phyloP scores from a whole-genome alignment of 2,797 vertebrate species.

The Carduelis carduelis region DNA sequence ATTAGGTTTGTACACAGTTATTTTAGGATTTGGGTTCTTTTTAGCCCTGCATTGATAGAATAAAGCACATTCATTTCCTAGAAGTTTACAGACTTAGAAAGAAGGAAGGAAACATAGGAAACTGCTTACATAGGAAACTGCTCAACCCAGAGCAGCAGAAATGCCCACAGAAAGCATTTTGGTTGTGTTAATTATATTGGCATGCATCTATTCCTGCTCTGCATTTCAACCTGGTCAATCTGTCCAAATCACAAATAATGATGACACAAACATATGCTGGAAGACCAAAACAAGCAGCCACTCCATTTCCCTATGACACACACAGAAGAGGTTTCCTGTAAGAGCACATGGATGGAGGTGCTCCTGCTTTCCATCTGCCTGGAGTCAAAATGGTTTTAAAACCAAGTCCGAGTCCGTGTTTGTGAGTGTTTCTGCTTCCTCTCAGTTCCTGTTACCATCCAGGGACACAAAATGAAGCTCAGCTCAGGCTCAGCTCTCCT shows the following conservation, averaged over 20 bases:
- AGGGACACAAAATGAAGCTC: background rate
- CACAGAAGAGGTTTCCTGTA: background rate
- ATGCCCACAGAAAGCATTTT: background rate
- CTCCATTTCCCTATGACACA: background rate
- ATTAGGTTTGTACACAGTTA: background rate
- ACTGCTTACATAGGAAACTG: background rate
- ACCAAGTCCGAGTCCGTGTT: rapidly evolving
- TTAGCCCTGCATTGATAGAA: background rate
- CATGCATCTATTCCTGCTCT: background rate
- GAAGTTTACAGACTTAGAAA: background rate
- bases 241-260: background rate
- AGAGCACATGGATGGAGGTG: background rate
- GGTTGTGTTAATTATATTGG: background rate
- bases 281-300: background rate
- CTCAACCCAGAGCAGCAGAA: background rate
- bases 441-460: background rate
- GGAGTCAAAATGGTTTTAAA: background rate
- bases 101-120: background rate
- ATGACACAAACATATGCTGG: background rate
- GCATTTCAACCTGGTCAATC: background rate
- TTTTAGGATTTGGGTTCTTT: background rate
- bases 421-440: background rate
- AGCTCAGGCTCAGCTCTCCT: background rate
- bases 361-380: background rate
- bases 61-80: background rate